These are phyloP conservation scores for Hemaris fuciformis DNA, from an alignment of 2,888 invertebrate species.

Conservation along the genomic window DNA sequence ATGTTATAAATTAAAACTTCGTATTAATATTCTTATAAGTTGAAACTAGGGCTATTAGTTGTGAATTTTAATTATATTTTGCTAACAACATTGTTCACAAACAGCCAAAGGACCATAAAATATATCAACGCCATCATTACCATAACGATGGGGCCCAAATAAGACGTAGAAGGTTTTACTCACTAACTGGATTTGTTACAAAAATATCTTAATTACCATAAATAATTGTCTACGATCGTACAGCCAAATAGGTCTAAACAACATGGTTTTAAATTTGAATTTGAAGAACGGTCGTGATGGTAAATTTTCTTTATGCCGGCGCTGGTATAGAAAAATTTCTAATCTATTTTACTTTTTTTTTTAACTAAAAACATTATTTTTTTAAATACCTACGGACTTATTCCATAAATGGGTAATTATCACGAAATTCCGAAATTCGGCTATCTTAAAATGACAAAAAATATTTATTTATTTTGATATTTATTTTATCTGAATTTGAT, in stretches of 20 bases:
- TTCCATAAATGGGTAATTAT: too few relatives aligned
- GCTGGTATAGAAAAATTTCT: too few relatives aligned
- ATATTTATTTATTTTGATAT: too few relatives aligned
- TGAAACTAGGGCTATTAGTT: background rate
- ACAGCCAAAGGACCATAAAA: background rate
- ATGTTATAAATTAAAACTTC: background rate
- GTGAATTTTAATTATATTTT: background rate
- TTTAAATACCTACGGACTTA: too few relatives aligned
- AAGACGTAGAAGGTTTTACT: background rate
- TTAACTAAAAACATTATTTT: too few relatives aligned
- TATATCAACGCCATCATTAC: constrained; percentile 1
- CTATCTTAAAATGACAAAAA: too few relatives aligned
- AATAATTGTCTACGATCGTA: background rate
- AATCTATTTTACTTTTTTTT: too few relatives aligned
- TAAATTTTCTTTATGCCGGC: too few relatives aligned
- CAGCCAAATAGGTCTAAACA: background rate
- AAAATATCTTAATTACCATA: background rate
- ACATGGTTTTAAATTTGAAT: too few relatives aligned
- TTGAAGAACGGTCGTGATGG: too few relatives aligned
- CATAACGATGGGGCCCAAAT: background rate
- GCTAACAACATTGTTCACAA: background rate
- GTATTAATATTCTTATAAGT: background rate
- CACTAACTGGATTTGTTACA: background rate
- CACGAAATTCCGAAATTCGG: too few relatives aligned
- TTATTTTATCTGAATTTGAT: too few relatives aligned